Percentiles rank a stretch among this genome's conserved stretches.
Conservation (phyloP, 2,113 vertebrate genomes). For the Cochlearius cochlearius region DNA sequence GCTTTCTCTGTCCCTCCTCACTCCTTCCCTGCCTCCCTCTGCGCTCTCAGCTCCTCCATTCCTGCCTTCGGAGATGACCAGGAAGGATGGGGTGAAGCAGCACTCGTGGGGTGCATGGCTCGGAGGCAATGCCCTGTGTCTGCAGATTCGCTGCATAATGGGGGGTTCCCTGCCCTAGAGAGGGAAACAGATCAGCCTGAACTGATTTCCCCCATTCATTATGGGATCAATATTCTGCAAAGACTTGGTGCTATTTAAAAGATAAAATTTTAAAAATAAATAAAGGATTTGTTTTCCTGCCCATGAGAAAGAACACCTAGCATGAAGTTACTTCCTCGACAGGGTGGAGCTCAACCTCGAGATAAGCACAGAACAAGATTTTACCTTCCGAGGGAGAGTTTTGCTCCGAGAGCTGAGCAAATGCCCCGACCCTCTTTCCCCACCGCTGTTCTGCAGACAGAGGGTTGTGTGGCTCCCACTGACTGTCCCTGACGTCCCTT, state of each 20-base stretch:
- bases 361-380: background rate
- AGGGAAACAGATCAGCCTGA: background rate
- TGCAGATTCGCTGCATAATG: background rate
- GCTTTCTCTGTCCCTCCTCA: background rate
- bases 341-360: rapidly evolving
- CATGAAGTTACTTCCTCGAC: background rate
- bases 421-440: rapidly evolving
- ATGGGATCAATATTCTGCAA: background rate
- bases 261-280: too few species aligned
- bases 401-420: background rate
- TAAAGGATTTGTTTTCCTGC: background rate
- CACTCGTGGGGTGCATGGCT: too few species aligned
- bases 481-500: background rate
- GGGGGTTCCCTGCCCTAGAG: background rate
- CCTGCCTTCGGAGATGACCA: background rate
- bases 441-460: rapidly evolving
- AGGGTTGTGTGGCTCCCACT: background rate
- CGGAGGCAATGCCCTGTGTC: background rate
- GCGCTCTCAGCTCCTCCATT: background rate
- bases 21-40: background rate
- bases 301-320: background rate
- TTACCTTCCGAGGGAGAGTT: rapidly evolving
- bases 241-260: too few species aligned
- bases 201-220: background rate
- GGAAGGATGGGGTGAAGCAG: background rate